phyloP scores from a whole-genome alignment of 2,113 vertebrate genomes.

The Miniopterus natalensis region DNA sequence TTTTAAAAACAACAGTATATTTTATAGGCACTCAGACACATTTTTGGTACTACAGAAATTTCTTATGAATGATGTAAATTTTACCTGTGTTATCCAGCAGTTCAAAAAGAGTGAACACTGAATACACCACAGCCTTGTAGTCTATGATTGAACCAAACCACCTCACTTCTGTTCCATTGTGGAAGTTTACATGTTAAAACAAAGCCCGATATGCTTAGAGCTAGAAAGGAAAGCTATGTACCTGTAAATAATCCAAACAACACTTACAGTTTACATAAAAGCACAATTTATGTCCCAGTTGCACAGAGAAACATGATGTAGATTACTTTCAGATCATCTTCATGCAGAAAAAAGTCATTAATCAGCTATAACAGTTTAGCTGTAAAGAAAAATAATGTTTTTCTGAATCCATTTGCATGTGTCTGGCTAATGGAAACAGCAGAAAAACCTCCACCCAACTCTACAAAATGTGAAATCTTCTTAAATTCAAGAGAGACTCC shows the following conservation, averaged over 20 bases:
- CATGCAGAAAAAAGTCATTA: conserved; percentile 79
- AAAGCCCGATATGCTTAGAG: conserved; percentile 53
- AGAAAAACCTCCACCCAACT: conserved; percentile 67
- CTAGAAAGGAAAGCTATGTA: conserved; percentile 55
- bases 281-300: conserved; percentile 71
- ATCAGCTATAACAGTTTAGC: conserved; percentile 78
- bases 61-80: not conserved
- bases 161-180: conserved; percentile 40
- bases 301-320: conserved; percentile 67
- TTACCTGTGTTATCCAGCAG: not conserved
- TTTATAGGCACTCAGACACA: conserved; percentile 5
- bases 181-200: conserved; percentile 55
- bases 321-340: conserved; percentile 75
- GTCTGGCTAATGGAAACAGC: conserved; percentile 63
- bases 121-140: not conserved
- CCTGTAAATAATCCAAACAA: conserved; percentile 72
- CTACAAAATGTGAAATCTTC: conserved; percentile 60
- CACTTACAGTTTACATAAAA: conserved; percentile 68
- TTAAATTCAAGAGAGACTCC: conserved; percentile 61
- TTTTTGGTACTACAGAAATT: conserved; percentile 20
- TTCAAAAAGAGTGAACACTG: not conserved
- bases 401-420: conserved; percentile 77
- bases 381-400: conserved; percentile 74
- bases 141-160: not conserved
- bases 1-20: conserved; percentile 14